These are phyloP conservation scores for Ptyas mucosa DNA, from an alignment of 2,113 vertebrate species.

Conservation along the genomic window DNA sequence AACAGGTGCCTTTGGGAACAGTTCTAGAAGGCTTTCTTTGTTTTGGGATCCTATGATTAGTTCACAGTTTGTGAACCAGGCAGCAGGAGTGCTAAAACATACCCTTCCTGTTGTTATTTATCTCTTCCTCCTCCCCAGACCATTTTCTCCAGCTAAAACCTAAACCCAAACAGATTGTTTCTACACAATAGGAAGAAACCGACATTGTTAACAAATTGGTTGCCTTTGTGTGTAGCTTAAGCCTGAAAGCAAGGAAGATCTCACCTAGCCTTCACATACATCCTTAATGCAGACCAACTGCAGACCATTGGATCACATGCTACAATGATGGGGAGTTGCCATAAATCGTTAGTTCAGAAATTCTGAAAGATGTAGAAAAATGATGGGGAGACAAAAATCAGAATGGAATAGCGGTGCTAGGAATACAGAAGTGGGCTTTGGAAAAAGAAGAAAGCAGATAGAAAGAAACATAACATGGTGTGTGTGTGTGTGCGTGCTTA, in stretches of 20 bases:
- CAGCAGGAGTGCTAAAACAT: not conserved
- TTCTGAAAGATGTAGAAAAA: not conserved
- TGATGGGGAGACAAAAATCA: not conserved
- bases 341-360: not conserved
- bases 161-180: not conserved
- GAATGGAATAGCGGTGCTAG: not conserved
- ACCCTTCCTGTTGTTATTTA: not conserved
- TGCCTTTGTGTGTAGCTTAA: not conserved
- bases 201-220: not conserved
- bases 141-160: not conserved
- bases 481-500: not conserved
- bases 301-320: not conserved
- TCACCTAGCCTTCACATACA: not conserved
- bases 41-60: not conserved
- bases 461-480: not conserved
- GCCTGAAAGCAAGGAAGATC: not conserved
- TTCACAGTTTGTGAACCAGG: not conserved
- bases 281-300: not conserved
- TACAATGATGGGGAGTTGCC: not conserved
- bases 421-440: not conserved
- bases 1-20: not conserved
- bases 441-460: not conserved
- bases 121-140: not conserved
- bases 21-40: not conserved
- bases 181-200: not conserved